Evolutionary conservation across 2,113 vertebrate species (phyloP).

Genomic region (Bungarus multicinctus): DNA sequence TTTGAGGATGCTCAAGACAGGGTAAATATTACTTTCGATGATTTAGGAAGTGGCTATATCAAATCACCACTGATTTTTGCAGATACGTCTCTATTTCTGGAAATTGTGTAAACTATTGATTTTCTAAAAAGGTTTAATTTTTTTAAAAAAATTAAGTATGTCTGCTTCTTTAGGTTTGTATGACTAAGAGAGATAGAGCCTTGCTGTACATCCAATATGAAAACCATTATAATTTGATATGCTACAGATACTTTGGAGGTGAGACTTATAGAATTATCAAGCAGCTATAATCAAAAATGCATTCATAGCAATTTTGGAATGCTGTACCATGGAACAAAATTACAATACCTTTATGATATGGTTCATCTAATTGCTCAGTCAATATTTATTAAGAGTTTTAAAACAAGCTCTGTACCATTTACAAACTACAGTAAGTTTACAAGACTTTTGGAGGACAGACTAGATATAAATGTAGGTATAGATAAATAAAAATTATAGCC

Average conservation of each 20-base stretch:
- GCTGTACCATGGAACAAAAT: neutral
- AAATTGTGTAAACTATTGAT: neutral
- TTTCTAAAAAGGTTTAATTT: neutral
- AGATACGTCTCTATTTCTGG: neutral
- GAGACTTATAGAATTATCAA: neutral
- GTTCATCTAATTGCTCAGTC: neutral
- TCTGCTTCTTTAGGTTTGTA: neutral
- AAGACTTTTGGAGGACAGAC: neutral
- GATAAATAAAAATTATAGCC: neutral
- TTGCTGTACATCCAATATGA: neutral
- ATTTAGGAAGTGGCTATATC: neutral
- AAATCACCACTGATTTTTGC: neutral
- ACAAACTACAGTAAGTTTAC: neutral
- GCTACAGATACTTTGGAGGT: neutral
- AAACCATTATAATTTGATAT: neutral
- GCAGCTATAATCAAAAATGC: neutral
- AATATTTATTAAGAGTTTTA: neutral
- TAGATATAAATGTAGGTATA: neutral
- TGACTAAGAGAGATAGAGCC: neutral
- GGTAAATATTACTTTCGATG: neutral
- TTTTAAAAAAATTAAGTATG: neutral
- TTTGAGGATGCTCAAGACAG: neutral
- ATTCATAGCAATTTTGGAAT: neutral
- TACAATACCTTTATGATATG: neutral
- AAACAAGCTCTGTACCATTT: neutral